Base-by-base conservation (phyloP, 2,113 vertebrate species). In the Prietella phreatophila region DNA sequence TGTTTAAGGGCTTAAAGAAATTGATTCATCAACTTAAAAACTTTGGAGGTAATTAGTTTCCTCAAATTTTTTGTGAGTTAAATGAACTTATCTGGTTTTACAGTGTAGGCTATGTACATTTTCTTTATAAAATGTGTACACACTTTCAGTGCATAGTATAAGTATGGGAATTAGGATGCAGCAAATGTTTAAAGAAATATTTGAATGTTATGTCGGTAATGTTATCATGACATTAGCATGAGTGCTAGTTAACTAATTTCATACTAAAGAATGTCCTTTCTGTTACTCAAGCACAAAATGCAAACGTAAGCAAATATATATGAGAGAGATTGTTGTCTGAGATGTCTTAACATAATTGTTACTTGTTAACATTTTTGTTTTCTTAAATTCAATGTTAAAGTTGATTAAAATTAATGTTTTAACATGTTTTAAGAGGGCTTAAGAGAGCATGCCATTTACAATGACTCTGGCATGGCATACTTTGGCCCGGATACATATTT, bases 401-500 rank as follows among this genome's bases (percentile, higher is more conserved):
- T 5, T 17, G 3, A 14, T 56, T 56, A 14, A 4, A 15, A 67
- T 0, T 4, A 4, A 17, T 17, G 15, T 56, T 56, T 56, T 30
- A 4, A 30, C 30, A 3, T 14, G 5, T 30, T 65, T 65, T n/a
- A n/a, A 65, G 11, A 3, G 3, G 25, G 25, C 63, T 65, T n/a
- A 8, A 20, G 36, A 19, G 11, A 47, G 6, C 42, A 25, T 22
- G 36, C 0, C 13, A 10, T 75, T 75, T 22, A 25, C 36, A 75
- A 10, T 75, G 5, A 71, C 2, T 71, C 33, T 8, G 67, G 30
- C 30, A 36, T 71, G 33, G 67, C 3, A 42, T 10, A 4, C 71
- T 75, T 73, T 73, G 69, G 56, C 53, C 33, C 63, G 58, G 81
- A 63, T 61, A 60, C n/a, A 58, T 60, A 22, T 81, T 47, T 80